Evolutionary conservation across 2,888 invertebrate species (phyloP), one percentile per base, ranked within the genome.

Genomic region (Pseudococcus longispinus): DNA sequence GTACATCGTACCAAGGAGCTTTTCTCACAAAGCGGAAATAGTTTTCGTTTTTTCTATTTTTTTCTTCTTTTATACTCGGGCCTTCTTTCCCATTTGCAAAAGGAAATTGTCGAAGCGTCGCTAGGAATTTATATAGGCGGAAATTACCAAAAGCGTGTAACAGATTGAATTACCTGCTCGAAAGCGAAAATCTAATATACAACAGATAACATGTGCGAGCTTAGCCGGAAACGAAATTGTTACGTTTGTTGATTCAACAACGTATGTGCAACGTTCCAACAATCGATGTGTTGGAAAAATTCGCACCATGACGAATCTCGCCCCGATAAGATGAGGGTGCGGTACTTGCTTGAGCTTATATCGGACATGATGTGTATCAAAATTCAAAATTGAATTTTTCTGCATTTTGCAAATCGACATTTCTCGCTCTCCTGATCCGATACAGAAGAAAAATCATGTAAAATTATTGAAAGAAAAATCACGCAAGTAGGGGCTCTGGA

Each of bases 211-310:
- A 55, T 83, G 84, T 65, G 84, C 65, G 11, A 60, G 83, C 20
- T 84, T 84, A 84, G 60, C 84, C 84, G 84, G 84, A 84, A 84
- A 84, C 84, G 65, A 84, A 84, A 84, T 84, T 84, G 84, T 84
- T 65, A 60, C 65, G 55, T 84, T 84, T 65, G 65, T 65, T 37
- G 84, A 84, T 84, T 84, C 51, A 18, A 26, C 55, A 51, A 26
- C 65, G n/a, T n/a, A n/a, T n/a, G n/a, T n/a, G n/a, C n/a, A n/a
- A n/a, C n/a, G n/a, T 3, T n/a, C n/a, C 51, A 51, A 51, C 51
- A 51, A 51, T 51, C n/a, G 51, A 51, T 51, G 51, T n/a, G 51
- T 51, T 51, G n/a, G 51, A 51, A 51, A 51, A 51, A 51, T 51
- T 51, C 51, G 13, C 51, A 51, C 4, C n/a, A 6, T 11, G 51